A percentile compares a stretch with the other conserved stretches of the same genome.
These are phyloP conservation scores for Drosophila subsilvestris DNA, from an alignment of 2,888 invertebrate species.

Conservation along the genomic window DNA sequence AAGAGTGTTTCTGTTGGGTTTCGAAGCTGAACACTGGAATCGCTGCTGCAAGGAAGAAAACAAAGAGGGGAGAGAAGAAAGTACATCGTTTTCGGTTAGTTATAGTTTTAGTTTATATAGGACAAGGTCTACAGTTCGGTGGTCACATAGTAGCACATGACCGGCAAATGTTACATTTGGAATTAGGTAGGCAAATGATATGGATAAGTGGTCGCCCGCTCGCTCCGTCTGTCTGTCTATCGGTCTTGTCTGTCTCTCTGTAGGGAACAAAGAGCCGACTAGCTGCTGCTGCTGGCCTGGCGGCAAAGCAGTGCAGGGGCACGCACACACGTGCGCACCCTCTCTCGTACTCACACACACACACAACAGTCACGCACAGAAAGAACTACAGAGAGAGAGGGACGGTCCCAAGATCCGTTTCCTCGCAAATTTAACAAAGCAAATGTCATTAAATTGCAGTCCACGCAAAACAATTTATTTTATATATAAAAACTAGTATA, in stretches of 20 bases:
- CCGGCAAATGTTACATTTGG: constrained; percentile 58
- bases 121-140: constrained; percentile 26
- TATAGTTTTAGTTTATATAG: constrained; percentile 20
- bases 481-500: constrained; percentile 26
- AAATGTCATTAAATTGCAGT: constrained; percentile 18
- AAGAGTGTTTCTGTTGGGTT: constrained; percentile 51
- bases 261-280: constrained; percentile 68
- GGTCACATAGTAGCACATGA: constrained; percentile 58
- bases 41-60: constrained; percentile 57
- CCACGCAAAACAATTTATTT: constrained; percentile 26
- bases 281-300: constrained; percentile 35
- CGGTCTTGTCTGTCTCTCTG: constrained; percentile 20
- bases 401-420: constrained; percentile 33
- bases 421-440: constrained; percentile 23
- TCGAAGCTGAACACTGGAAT: constrained; percentile 75
- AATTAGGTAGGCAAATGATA: constrained; percentile 68
- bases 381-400: constrained; percentile 24
- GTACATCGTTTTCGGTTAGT: constrained; percentile 30
- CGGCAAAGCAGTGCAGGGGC: constrained; percentile 71
- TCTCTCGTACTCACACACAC: constrained; percentile 24
- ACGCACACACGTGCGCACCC: constrained; percentile 42
- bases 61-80: background rate
- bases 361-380: constrained; percentile 7
- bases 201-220: constrained; percentile 53
- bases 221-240: background rate